phyloP scores from a whole-genome alignment of 2,113 vertebrate species.

The Petromus typicus region DNA sequence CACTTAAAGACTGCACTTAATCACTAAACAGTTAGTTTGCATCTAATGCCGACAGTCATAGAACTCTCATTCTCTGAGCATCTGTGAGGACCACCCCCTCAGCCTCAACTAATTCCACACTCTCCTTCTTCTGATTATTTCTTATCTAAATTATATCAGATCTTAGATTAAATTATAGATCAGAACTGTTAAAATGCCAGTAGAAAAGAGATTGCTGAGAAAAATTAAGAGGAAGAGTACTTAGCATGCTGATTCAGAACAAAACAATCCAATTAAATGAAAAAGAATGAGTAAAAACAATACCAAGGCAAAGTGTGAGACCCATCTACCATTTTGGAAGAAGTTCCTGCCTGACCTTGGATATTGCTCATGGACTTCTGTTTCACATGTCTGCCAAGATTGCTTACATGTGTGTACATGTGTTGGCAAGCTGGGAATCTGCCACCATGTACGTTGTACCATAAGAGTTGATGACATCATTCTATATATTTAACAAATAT shows the following conservation, averaged over 20 bases:
- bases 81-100: neutral
- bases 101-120: constrained; percentile 4
- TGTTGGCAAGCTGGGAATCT: neutral
- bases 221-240: neutral
- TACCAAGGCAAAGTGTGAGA: neutral
- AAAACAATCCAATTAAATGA: neutral
- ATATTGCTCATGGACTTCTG: neutral
- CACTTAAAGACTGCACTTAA: constrained; percentile 46
- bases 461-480: neutral
- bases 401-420: neutral
- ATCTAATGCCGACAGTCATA: constrained; percentile 21
- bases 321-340: neutral
- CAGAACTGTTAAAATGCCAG: neutral
- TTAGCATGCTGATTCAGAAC: neutral
- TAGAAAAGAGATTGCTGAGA: neutral
- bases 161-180: neutral
- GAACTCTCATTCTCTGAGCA: constrained; percentile 41
- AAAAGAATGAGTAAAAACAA: neutral
- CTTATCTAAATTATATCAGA: neutral
- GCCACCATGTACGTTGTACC: neutral
- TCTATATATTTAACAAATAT: neutral
- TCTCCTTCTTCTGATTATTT: neutral
- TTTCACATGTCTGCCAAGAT: neutral
- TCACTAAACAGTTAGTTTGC: constrained; percentile 54
- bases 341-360: neutral